These are phyloP conservation scores for Drosophila emarginata DNA, from an alignment of 2,888 invertebrate species.

Conservation along the genomic window DNA sequence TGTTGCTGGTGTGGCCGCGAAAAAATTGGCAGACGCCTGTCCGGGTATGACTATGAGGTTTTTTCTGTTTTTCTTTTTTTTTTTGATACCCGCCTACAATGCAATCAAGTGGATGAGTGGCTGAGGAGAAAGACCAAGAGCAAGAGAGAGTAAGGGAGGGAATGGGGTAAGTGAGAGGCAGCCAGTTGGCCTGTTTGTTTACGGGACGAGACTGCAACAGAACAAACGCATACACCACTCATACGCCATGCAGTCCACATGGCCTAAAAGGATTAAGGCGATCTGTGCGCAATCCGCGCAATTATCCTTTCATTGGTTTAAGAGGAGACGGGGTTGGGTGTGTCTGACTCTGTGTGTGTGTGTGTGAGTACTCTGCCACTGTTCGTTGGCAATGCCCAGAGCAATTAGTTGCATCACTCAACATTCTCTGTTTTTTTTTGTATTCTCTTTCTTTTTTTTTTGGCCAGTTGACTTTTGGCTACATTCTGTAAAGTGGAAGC, in stretches of 20 bases:
- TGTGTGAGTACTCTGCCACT: constrained; percentile 11
- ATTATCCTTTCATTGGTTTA: constrained; percentile 70
- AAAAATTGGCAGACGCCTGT: constrained; percentile 51
- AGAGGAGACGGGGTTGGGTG: not conserved
- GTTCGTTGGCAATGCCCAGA: constrained; percentile 46
- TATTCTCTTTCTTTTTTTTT: constrained; percentile 47
- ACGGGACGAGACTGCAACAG: constrained; percentile 41
- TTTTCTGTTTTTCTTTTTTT: constrained; percentile 25
- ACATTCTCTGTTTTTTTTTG: constrained; percentile 48
- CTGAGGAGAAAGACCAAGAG: not conserved
- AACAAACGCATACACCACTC: constrained; percentile 27
- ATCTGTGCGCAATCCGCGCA: constrained; percentile 78
- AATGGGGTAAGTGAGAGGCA: not conserved
- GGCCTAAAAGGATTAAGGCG: constrained; percentile 79
- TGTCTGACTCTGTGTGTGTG: constrained; percentile 5
- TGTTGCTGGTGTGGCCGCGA: constrained; percentile 58
- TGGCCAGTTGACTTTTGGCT: constrained; percentile 70
- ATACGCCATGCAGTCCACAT: constrained; percentile 18
- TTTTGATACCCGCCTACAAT: constrained; percentile 47
- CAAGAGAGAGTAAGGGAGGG: not conserved
- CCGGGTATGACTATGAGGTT: constrained; percentile 37
- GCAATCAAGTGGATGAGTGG: constrained; percentile 72
- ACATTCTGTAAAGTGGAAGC: constrained; percentile 46
- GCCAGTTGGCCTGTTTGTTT: constrained; percentile 37
- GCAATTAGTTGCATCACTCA: constrained; percentile 78